Evolutionary conservation across 2,797 vertebrate genomes (phyloP).

Genomic region (Enteromius trimaculatus): DNA sequence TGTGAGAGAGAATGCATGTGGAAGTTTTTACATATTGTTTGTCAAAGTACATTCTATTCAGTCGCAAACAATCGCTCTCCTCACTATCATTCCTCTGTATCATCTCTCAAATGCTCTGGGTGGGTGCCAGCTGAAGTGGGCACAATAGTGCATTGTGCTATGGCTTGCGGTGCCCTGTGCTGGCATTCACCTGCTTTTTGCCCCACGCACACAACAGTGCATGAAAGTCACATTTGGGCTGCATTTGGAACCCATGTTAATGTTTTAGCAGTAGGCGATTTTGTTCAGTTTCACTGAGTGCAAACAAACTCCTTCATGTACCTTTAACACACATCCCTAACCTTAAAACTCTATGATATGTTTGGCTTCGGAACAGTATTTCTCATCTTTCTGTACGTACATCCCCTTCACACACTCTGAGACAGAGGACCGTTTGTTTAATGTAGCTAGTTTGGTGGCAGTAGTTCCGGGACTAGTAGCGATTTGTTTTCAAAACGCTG

Average conservation of each 20-base stretch:
- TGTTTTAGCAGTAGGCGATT: slow-evolving; percentile 17
- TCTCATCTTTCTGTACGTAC: slow-evolving; percentile 25
- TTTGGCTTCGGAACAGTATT: slow-evolving; percentile 32
- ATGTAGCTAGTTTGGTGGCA: slow-evolving; percentile 33
- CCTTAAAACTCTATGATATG: slow-evolving; percentile 22
- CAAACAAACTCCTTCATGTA: slow-evolving; percentile 2
- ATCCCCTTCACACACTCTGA: slow-evolving; percentile 22
- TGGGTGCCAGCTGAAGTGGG: slow-evolving; percentile 38
- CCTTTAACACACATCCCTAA: slow-evolving; percentile 20
- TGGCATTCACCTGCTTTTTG: slow-evolving; percentile 42
- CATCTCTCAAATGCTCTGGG: slow-evolving; percentile 24
- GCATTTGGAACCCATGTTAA: background rate
- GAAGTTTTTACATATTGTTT: slow-evolving; percentile 24
- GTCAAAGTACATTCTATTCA: slow-evolving; percentile 24
- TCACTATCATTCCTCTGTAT: slow-evolving; percentile 12
- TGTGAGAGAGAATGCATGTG: slow-evolving; percentile 43
- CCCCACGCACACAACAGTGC: background rate
- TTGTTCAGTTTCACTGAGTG: background rate
- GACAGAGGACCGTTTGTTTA: slow-evolving; percentile 52
- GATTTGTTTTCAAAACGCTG: slow-evolving; percentile 58
- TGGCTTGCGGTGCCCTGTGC: slow-evolving; percentile 22
- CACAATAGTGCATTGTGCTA: slow-evolving; percentile 54
- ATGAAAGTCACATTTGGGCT: slow-evolving; percentile 24
- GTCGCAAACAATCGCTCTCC: slow-evolving; percentile 4
- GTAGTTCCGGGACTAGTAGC: slow-evolving; percentile 51